Conservation (phyloP, 1,140 invertebrate species). For the Dendrolimus kikuchii region DNA sequence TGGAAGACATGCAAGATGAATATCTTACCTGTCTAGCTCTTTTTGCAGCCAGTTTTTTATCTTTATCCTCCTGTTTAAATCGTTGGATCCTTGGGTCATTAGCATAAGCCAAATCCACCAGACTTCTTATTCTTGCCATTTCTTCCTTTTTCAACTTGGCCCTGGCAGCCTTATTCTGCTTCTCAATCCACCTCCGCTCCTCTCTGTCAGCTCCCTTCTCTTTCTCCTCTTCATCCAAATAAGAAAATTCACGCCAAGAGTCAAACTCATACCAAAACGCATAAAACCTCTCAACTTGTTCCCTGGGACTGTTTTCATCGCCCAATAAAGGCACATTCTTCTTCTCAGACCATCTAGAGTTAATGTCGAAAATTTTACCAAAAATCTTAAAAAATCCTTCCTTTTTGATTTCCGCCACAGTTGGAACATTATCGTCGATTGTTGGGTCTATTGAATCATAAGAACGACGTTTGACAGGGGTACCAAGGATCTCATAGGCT, state of each 20-base stretch:
- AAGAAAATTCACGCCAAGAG: conserved; percentile 99
- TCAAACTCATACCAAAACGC: conserved; percentile 98
- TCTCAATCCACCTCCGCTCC: conserved; percentile 97
- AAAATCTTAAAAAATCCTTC: conserved; percentile 87
- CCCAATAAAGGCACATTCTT: conserved; percentile 90
- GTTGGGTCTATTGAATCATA: conserved; percentile 97
- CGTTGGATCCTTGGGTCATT: conserved; percentile 93
- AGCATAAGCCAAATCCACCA: conserved; percentile 96
- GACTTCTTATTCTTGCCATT: conserved; percentile 88
- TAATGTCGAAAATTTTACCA: conserved; percentile 86
- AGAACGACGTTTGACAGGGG: conserved; percentile 84
- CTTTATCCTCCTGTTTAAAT: conserved; percentile 96
- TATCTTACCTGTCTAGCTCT: conserved; percentile 80
- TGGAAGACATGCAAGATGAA: neutral
- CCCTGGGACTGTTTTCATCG: conserved; percentile 77
- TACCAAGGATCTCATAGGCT: conserved; percentile 85
- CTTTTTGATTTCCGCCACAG: conserved; percentile 82
- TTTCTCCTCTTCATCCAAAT: conserved; percentile 98
- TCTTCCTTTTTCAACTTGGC: conserved; percentile 97
- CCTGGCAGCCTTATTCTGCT: conserved; percentile 94
- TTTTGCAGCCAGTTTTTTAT: conserved; percentile 91
- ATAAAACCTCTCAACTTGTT: conserved; percentile 89
- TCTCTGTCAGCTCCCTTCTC: conserved; percentile 97
- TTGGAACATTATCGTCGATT: conserved; percentile 92
- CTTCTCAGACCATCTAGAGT: conserved; percentile 94